Evolutionary conservation across 1,140 invertebrate genomes (phyloP).

Genomic region (Sesamia nonagrioides): DNA sequence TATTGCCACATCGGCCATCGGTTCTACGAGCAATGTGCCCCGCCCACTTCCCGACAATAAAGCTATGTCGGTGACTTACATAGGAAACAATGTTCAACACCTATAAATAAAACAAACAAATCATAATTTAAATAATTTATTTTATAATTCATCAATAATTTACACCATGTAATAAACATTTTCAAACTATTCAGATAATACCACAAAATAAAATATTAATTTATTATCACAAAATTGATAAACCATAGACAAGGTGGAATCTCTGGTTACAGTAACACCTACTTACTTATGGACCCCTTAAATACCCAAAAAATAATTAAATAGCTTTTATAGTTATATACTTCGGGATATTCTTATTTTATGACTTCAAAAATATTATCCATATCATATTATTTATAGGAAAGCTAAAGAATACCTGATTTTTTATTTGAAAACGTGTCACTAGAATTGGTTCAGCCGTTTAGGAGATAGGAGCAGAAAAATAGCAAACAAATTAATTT

Average conservation of each 20-base stretch:
- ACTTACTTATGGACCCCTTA: conserved; percentile 28
- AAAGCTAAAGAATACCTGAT: not conserved
- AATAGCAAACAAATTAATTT: not conserved
- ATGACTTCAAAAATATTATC: conserved; percentile 28
- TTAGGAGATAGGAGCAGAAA: conserved; percentile 26
- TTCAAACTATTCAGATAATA: conserved; percentile 59
- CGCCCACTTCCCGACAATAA: too few relatives aligned
- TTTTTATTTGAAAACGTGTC: not conserved
- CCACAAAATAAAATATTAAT: conserved; percentile 52
- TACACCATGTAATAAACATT: conserved; percentile 64
- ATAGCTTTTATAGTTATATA: conserved; percentile 3
- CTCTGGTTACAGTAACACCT: conserved; percentile 17
- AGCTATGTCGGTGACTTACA: too few relatives aligned
- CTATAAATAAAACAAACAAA: conserved; percentile 30
- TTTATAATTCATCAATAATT: conserved; percentile 65
- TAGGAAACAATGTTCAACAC: too few relatives aligned
- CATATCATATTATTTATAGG: not conserved
- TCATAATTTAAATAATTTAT: conserved; percentile 64
- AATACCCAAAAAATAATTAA: conserved; percentile 23
- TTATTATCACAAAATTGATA: conserved; percentile 60
- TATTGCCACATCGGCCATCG: too few relatives aligned
- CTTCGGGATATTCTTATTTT: not conserved
- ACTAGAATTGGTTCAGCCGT: conserved; percentile 13
- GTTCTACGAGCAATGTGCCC: too few relatives aligned
- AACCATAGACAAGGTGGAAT: conserved; percentile 49